A percentile compares a stretch with the other conserved stretches of the same genome.
Evolutionary conservation across 1,140 invertebrate species (phyloP).

Genomic region (Druon quercuslanigerum): DNA sequence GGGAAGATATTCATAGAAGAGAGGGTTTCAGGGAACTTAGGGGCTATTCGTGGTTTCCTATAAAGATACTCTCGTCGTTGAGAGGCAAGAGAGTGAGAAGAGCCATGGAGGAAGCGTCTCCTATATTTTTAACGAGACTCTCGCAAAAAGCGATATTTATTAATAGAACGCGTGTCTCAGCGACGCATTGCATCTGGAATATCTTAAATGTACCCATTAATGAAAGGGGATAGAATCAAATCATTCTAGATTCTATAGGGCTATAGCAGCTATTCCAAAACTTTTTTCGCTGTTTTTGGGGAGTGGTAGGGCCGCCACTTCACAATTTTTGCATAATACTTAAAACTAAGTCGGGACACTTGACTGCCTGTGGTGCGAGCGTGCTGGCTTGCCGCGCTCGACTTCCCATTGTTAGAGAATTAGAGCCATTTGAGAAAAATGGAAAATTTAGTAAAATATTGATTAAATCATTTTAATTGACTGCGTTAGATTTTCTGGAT

Average conservation of each 20-base stretch:
- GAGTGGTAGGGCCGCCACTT: no score
- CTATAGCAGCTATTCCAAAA: no score
- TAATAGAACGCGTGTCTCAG: conserved; percentile 38
- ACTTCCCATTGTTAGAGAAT: no score
- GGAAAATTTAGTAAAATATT: no score
- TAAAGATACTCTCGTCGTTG: conserved; percentile 49
- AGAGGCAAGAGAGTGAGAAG: conserved; percentile 43
- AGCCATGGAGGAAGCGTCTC: conserved; percentile 45
- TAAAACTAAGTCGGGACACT: no score
- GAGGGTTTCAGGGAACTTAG: conserved; percentile 51
- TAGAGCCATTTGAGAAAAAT: no score
- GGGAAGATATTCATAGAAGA: conserved; percentile 53
- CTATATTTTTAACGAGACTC: conserved; percentile 46
- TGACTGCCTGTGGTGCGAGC: no score
- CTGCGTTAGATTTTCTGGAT: no score
- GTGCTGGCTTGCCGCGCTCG: no score
- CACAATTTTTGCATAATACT: no score
- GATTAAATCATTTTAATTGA: no score
- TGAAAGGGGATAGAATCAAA: background rate
- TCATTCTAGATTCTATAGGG: background rate
- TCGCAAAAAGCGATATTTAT: conserved; percentile 46
- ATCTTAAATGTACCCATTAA: background rate
- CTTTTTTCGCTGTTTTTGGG: no score
- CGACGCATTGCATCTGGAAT: conserved; percentile 12
- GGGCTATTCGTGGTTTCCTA: conserved; percentile 58